phyloP scores from a whole-genome alignment of 2,113 vertebrate genomes.

The Cyprinodon brontotheroides region DNA sequence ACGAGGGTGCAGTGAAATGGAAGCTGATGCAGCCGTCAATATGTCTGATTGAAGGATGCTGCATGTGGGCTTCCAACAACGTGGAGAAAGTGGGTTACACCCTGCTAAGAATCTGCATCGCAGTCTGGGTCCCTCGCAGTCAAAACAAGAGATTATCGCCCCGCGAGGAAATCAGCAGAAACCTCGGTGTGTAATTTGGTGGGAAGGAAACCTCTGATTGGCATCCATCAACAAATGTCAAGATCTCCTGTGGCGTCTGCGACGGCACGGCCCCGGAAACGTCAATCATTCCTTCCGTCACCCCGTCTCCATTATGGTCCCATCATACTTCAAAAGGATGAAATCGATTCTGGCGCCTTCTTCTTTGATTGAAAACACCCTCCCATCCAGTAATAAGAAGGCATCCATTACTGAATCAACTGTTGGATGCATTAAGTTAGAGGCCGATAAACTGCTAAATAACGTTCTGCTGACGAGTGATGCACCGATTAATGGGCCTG shows the following conservation, averaged over 20 bases:
- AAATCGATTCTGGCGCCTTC: neutral
- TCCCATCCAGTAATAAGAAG: neutral
- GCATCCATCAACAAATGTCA: constrained; percentile 66
- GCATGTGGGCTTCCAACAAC: constrained; percentile 56
- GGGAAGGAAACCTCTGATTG: constrained; percentile 26
- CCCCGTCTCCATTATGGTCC: constrained; percentile 10
- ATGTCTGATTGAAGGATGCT: constrained; percentile 65
- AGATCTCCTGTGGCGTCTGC: constrained; percentile 36
- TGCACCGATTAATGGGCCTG: neutral
- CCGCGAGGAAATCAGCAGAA: constrained; percentile 20
- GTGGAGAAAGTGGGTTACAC: constrained; percentile 53
- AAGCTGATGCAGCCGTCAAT: constrained; percentile 73
- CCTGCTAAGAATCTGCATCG: constrained; percentile 48
- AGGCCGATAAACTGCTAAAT: neutral
- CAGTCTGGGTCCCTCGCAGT: constrained; percentile 34
- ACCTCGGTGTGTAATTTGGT: constrained; percentile 14
- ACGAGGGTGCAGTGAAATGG: constrained; percentile 72
- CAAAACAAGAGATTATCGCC: constrained; percentile 41
- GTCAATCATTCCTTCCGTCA: constrained; percentile 40
- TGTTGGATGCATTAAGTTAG: neutral
- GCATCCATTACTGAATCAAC: neutral
- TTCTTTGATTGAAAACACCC: neutral
- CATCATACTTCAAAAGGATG: neutral
- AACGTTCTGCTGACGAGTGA: neutral
- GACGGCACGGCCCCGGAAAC: constrained; percentile 24